Percentiles rank a stretch among this genome's conserved stretches.
These are phyloP conservation scores for Corvus cornix DNA, from an alignment of 2,113 vertebrate species.

Conservation along the genomic window DNA sequence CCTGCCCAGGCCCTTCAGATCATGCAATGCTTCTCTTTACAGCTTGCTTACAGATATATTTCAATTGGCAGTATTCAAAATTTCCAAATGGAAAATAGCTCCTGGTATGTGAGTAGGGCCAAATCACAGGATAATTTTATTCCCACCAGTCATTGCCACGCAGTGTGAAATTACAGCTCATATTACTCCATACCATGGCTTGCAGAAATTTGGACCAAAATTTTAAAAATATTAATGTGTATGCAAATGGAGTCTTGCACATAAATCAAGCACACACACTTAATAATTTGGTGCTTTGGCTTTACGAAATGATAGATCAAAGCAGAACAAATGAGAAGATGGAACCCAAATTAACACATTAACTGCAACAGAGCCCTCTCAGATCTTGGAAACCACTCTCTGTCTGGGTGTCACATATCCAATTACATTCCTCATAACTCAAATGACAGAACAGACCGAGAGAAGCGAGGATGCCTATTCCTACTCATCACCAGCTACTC, in stretches of 20 bases:
- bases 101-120: conserved; percentile 19
- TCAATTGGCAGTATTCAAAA: conserved; percentile 8
- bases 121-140: conserved; percentile 37
- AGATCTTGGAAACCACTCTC: conserved; percentile 57
- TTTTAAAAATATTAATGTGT: conserved; percentile 41
- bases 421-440: conserved; percentile 60
- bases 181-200: conserved; percentile 44
- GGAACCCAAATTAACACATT: conserved; percentile 65
- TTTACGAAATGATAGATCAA: conserved; percentile 63
- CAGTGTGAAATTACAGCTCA: background rate
- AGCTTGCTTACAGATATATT: background rate
- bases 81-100: conserved; percentile 66
- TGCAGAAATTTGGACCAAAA: conserved; percentile 55
- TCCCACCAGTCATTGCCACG: conserved; percentile 12
- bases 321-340: conserved; percentile 64
- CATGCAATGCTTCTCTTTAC: background rate
- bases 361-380: conserved; percentile 50
- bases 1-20: background rate
- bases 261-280: conserved; percentile 33
- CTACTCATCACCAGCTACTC: conserved; percentile 37
- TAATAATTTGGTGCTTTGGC: conserved; percentile 26
- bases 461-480: conserved; percentile 11
- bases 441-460: conserved; percentile 42
- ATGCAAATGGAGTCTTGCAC: conserved; percentile 45
- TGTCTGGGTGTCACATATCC: conserved; percentile 52